These are phyloP conservation scores for Ellobius talpinus DNA, from an alignment of 2,113 vertebrate genomes.

Conservation along the genomic window DNA sequence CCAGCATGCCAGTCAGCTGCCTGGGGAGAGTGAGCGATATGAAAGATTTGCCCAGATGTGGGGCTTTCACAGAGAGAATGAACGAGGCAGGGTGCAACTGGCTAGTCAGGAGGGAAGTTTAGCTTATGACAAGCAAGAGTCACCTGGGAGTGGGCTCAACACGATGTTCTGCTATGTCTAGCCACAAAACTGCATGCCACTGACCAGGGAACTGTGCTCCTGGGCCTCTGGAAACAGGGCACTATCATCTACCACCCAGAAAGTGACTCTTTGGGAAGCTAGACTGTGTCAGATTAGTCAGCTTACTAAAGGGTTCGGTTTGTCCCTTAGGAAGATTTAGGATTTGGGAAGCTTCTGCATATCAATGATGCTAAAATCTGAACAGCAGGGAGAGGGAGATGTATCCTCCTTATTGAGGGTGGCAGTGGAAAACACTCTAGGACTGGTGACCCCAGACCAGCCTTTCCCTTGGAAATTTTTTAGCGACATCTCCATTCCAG, in stretches of 20 bases:
- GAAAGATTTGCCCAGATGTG: background rate
- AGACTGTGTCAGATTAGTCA: conserved; percentile 21
- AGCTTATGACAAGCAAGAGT: background rate
- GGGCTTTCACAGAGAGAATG: background rate
- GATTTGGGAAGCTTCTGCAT: conserved; percentile 18
- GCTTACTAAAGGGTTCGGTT: background rate
- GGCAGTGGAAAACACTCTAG: background rate
- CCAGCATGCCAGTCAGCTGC: background rate
- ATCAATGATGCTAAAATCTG: background rate
- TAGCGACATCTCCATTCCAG: background rate
- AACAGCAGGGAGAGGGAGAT: background rate
- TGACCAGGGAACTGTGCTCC: background rate
- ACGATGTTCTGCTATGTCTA: background rate
- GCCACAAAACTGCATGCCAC: background rate
- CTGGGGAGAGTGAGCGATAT: background rate
- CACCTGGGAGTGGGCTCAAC: background rate
- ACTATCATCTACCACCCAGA: background rate
- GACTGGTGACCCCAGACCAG: background rate
- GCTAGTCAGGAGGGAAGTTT: background rate
- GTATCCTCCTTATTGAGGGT: background rate
- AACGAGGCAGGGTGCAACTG: background rate
- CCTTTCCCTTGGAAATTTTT: background rate
- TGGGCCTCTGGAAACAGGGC: background rate
- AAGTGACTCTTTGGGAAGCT: background rate
- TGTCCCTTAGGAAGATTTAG: background rate